phyloP scores from a whole-genome alignment of 2,888 invertebrate species.

The Muschampia plurimacula region DNA sequence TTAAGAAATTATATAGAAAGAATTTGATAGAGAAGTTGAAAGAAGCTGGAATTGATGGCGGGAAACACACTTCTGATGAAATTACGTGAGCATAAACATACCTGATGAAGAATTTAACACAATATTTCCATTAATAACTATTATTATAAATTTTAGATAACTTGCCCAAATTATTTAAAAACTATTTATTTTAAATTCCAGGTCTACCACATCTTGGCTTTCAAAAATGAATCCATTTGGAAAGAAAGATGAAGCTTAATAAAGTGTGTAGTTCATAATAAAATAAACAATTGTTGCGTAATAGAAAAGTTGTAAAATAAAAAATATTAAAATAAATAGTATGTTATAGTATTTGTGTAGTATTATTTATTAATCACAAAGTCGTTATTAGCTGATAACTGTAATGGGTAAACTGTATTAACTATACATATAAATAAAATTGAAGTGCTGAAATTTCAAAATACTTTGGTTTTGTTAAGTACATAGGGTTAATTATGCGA shows the following conservation, averaged over 20 bases:
- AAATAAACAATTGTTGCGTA: conserved; percentile 66
- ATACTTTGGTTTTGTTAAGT: too few relatives aligned
- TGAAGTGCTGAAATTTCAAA: too few relatives aligned
- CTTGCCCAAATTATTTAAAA: background rate
- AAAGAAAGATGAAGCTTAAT: conserved; percentile 87
- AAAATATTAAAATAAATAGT: conserved; percentile 64
- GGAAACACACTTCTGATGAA: conserved; percentile 66
- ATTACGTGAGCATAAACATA: conserved; percentile 64
- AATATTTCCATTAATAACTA: background rate
- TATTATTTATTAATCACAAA: conserved; percentile 44
- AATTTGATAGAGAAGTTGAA: conserved; percentile 90
- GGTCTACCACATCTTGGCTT: conserved; percentile 87
- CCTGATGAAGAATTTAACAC: background rate
- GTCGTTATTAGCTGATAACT: background rate
- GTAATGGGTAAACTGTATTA: too few relatives aligned
- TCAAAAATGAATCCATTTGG: conserved; percentile 92
- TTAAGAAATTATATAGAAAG: conserved; percentile 90
- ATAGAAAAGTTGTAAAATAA: conserved; percentile 64
- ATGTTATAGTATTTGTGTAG: conserved; percentile 49
- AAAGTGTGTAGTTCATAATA: conserved; percentile 47
- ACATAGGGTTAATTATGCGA: too few relatives aligned
- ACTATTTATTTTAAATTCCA: conserved; percentile 51
- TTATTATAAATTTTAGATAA: too few relatives aligned
- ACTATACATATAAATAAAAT: too few relatives aligned
- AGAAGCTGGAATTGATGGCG: conserved; percentile 83